Percentiles rank a stretch among this genome's conserved stretches.
These are phyloP conservation scores for Dipus sagitta DNA, from an alignment of 2,797 vertebrate genomes.

Conservation along the genomic window DNA sequence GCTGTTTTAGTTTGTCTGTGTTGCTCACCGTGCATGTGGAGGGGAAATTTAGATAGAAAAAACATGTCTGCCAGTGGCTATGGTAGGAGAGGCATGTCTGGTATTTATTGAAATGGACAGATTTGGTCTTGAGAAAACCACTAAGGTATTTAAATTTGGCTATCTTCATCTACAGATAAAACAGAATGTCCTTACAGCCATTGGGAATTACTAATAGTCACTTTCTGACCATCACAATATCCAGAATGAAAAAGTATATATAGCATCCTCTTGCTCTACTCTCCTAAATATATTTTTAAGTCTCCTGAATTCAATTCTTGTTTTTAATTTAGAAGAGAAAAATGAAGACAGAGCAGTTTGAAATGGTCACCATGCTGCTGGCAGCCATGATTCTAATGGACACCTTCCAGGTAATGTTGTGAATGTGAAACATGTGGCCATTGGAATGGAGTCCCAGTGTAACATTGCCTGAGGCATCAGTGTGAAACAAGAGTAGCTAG, in stretches of 20 bases:
- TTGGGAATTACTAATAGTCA: conserved; percentile 35
- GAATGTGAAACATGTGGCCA: conserved; percentile 52
- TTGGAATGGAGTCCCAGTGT: conserved; percentile 4
- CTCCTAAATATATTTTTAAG: not conserved
- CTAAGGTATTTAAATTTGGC: conserved; percentile 48
- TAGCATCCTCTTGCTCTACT: not conserved
- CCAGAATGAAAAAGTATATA: not conserved
- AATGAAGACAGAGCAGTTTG: conserved; percentile 79
- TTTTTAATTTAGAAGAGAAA: conserved; percentile 79
- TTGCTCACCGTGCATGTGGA: not conserved
- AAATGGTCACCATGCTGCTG: conserved; percentile 73
- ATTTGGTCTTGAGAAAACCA: conserved; percentile 44
- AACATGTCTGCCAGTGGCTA: not conserved
- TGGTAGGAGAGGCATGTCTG: conserved; percentile 2
- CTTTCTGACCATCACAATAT: not conserved
- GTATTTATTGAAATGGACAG: not conserved
- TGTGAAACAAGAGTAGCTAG: not conserved
- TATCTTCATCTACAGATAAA: not conserved
- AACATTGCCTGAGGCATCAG: conserved; percentile 6
- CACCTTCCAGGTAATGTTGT: conserved; percentile 80
- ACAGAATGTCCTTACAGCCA: not conserved
- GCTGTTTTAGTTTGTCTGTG: conserved; percentile 40
- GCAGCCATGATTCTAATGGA: conserved; percentile 73
- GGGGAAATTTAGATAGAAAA: not conserved
- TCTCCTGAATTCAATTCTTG: conserved; percentile 62